Evolutionary conservation across 2,113 vertebrate genomes (phyloP), one percentile per base, ranked within the genome.

Genomic region (Camelus dromedarius): DNA sequence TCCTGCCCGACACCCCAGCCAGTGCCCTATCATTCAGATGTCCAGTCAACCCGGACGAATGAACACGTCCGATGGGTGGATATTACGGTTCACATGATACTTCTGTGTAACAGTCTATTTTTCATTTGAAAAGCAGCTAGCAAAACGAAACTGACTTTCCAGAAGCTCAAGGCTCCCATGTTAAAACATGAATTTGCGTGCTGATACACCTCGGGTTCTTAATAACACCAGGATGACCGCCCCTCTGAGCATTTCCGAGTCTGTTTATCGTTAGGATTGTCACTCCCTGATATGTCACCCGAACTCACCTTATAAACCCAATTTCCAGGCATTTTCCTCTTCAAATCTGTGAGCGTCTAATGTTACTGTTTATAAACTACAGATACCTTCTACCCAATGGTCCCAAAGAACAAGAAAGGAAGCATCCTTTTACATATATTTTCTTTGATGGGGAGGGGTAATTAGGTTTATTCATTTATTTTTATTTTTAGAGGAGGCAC

Each of bases 281-380:
- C 18, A 70, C 26, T 83, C 58, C 73, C 75, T 77, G 38, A 56
- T 38, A 88, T 64, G 75, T 77, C 38, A 52, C 4, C 28, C 62
- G n/a, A 87, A 86, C 19, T 76, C 75, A 24, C 6, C 9, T 58
- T 52, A 38, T 12, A 89, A 48, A 72, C 32, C 24, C 75, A 69
- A 92, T 73, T 87, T 93, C 60, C 79, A 60, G 56, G 52, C n/a
- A 93, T 19, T 84, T 92, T 75, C 24, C 66, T 81, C 72, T 95
- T n/a, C 28, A 85, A 22, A 81, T 91, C 0, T 54, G 83, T 86
- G 19, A 84, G 16, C 22, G 18, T 9, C 42, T 67, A 84, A 46
- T 19, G 58, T 48, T 50, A 79, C 32, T 56, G 38, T 56, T 67
- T 60, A 64, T 30, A 67, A 93, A 89, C 54, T 38, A 70, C 82